Conservation (phyloP, 2,888 invertebrate species). For the Cephonodes hylas region DNA sequence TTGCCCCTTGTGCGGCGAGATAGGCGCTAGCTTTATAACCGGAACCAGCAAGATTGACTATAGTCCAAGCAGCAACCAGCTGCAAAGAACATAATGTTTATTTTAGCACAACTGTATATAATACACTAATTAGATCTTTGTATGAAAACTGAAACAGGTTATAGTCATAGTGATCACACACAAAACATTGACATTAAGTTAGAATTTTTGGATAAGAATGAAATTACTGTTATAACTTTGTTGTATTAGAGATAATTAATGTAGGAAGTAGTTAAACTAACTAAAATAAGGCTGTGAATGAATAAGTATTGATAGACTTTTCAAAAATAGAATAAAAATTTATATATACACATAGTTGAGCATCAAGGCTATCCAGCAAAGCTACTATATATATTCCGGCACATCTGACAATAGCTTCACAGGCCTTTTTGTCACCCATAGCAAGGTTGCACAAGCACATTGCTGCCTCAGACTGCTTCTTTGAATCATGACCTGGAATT, state of each 20-base stretch:
- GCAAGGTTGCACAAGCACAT: slow-evolving; percentile 81
- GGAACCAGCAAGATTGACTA: slow-evolving; percentile 64
- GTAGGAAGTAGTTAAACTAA: no score
- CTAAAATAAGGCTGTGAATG: no score
- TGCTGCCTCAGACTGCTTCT: slow-evolving; percentile 72
- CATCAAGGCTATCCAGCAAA: slow-evolving; percentile 45
- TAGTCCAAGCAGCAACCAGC: slow-evolving; percentile 62
- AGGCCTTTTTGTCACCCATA: slow-evolving; percentile 66
- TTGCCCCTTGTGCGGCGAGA: slow-evolving; percentile 51
- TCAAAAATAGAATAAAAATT: no score
- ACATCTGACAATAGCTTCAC: slow-evolving; percentile 63
- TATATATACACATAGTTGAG: slow-evolving; percentile 53
- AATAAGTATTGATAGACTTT: no score
- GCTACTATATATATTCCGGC: slow-evolving; percentile 73
- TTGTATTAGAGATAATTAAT: no score
- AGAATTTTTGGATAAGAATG: no score
- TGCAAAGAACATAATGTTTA: slow-evolving; percentile 30
- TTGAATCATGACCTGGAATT: slow-evolving; percentile 64
- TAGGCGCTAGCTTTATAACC: slow-evolving; percentile 37
- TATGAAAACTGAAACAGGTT: no score
- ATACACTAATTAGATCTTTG: not conserved
- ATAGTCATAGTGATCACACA: no score
- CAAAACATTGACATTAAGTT: no score
- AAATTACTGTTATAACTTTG: no score
- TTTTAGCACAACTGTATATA: not conserved